phyloP scores from a whole-genome alignment of 53 echinoderm and acorn worm genomes.

The Echinometra lucunter region DNA sequence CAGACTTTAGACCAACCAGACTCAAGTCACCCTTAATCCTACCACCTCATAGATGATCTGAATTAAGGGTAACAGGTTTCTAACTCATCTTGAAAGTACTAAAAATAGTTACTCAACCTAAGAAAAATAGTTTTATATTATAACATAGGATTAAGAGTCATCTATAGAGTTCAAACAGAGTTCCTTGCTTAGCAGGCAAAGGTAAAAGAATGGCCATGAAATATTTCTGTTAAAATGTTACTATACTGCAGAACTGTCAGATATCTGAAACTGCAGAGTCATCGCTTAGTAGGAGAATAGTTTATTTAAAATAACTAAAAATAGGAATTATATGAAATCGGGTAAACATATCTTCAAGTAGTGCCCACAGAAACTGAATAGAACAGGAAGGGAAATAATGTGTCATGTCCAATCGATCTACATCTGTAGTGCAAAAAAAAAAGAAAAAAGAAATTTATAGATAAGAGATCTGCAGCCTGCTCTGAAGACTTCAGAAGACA shows the following conservation, averaged over 20 bases:
- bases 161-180: neutral
- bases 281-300: neutral
- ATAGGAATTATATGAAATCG: neutral
- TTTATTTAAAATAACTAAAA: neutral
- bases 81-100: neutral
- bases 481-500: slow-evolving; percentile 25
- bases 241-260: neutral
- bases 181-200: neutral
- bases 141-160: neutral
- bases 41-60: neutral
- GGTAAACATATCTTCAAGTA: neutral
- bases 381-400: slow-evolving; percentile 37
- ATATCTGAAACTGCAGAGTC: neutral
- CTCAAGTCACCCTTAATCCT: neutral
- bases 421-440: neutral
- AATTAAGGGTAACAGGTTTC: slow-evolving; percentile 16
- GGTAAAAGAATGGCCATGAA: neutral
- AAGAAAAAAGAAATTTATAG: neutral
- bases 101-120: neutral
- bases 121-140: neutral
- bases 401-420: slow-evolving; percentile 36
- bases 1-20: neutral
- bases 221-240: no score
- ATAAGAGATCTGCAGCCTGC: neutral
- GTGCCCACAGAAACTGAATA: neutral